These are phyloP conservation scores for Mesorhabditis sp. DNA, from an alignment of 2,888 invertebrate genomes.

Conservation along the genomic window DNA sequence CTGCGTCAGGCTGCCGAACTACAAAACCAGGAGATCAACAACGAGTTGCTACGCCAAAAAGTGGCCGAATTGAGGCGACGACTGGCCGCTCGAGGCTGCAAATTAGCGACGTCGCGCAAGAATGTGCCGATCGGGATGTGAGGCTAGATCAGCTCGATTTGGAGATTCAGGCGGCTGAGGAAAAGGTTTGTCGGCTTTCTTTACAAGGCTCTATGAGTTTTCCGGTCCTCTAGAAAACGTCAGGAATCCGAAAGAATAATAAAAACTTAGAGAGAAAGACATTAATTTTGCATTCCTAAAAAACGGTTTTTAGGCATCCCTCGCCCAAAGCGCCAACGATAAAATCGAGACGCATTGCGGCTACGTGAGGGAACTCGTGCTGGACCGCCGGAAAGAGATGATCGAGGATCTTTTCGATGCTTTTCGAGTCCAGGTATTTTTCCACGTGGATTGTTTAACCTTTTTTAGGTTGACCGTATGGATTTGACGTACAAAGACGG, in stretches of 20 bases:
- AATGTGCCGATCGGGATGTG: not conserved
- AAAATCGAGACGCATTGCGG: not conserved
- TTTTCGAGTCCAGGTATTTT: not conserved
- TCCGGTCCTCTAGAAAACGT: too few relatives aligned
- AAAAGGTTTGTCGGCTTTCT: not conserved
- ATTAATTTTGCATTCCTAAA: too few relatives aligned
- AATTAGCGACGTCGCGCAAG: not conserved
- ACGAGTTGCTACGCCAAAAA: not conserved
- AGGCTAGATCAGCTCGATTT: not conserved
- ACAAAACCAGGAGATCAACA: not conserved
- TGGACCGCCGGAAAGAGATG: not conserved
- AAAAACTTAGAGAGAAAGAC: too few relatives aligned
- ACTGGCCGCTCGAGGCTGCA: not conserved
- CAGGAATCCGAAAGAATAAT: too few relatives aligned
- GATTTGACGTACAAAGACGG: not conserved
- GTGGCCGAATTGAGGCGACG: not conserved
- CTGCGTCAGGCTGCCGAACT: not conserved
- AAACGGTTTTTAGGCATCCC: not conserved
- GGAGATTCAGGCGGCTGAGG: not conserved
- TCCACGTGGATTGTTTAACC: not conserved
- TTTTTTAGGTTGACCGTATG: not conserved
- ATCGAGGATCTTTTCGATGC: not conserved
- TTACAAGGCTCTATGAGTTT: too few relatives aligned
- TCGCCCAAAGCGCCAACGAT: not conserved
- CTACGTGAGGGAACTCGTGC: not conserved